Evolutionary conservation across 92 coral and sea anemone species (phyloP), one percentile per base, ranked within the genome.

Genomic region (Zoanthus sansibaricus): DNA sequence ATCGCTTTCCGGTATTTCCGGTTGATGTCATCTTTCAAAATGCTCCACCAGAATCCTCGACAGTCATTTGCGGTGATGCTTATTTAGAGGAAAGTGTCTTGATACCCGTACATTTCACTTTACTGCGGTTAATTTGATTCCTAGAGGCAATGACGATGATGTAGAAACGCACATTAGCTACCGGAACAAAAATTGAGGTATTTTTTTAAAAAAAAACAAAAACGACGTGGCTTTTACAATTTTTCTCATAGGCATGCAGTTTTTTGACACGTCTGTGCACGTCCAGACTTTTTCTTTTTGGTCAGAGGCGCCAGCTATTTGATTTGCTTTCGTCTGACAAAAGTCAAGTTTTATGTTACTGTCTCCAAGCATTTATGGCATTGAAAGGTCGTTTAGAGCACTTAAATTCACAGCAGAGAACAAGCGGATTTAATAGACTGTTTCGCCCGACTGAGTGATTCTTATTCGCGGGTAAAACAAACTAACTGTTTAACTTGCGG

Each of bases 1-100:
- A 82, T 42, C 89, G 82, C 88, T 84, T 87, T 66, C 88, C 94
- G 91, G 94, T 51, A 87, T 87, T 88, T 91, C 91, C 94, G 91
- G 93, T 88, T 76, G 83, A 79, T 83, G 89, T 77, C 91, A 91
- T 71, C 61, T 64, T 68, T 79, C 68, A 88, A 71, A 88, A 91
- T 64, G 59, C 42, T 80, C 66, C 85, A 46, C 75, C 61, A 80
- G 12, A 77, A 76, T 18, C 67, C 85, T 71, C 67, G 73, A 72
- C 15, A 80, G 73, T 14, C 61, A 80, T 14, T 80, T 46, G 61
- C 15, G 15, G 67, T 56, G 83, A 62, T 62, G 69, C 69, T 17
- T 62, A 7, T 5, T n/a, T 21, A 1, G 69, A n/a, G 17, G 30
- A 48, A 6, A 64, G 31, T 25, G 61, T 13, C 68, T 59, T 55